Conservation (phyloP, 2,797 vertebrate species). For the Paratrypauchen microcephalus region DNA sequence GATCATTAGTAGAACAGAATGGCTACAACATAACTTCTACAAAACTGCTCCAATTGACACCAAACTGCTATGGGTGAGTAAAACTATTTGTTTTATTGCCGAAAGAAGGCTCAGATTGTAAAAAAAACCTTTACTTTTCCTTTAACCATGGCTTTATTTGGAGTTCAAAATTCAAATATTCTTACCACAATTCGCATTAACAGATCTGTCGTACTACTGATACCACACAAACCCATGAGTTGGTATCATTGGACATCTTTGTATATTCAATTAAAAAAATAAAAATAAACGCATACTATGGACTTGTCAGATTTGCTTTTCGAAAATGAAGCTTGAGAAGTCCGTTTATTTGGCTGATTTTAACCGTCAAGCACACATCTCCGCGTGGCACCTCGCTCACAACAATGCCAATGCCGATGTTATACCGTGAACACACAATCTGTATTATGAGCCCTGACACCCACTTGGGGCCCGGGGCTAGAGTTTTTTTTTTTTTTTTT, state of each 20-base stretch:
- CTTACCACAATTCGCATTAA: background rate
- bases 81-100: no score
- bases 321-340: background rate
- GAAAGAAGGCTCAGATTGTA: no score
- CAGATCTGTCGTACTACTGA: background rate
- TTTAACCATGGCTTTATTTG: no score
- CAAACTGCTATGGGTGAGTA: no score
- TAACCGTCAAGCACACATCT: background rate
- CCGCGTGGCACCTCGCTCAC: background rate
- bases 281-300: background rate
- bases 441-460: conserved; percentile 6
- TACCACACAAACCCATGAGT: background rate
- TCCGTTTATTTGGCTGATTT: background rate
- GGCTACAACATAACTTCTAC: no score
- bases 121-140: no score
- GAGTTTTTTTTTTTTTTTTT: no score
- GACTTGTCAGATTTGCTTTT: background rate
- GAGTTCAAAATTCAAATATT: background rate
- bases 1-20: no score
- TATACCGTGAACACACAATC: background rate
- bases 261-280: no score
- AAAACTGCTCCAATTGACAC: no score
- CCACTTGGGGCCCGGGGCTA: background rate
- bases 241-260: no score
- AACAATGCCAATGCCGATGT: background rate